These are phyloP conservation scores for Drosophila phalerata DNA, from an alignment of 2,888 invertebrate genomes.

Conservation along the genomic window DNA sequence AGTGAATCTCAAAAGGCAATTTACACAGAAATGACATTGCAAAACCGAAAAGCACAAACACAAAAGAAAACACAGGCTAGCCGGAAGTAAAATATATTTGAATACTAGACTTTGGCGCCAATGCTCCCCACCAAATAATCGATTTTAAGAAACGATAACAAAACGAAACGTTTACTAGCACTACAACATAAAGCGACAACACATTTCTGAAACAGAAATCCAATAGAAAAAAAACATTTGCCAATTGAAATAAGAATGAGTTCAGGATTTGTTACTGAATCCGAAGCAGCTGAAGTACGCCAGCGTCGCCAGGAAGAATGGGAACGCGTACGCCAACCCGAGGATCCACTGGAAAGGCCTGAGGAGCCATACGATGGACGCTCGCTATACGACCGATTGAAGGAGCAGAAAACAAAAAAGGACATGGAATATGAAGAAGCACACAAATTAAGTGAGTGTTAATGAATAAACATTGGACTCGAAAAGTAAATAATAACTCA, in stretches of 20 bases:
- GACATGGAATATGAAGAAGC: slow-evolving; percentile 98
- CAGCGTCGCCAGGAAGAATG: slow-evolving; percentile 96
- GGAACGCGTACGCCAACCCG: slow-evolving; percentile 96
- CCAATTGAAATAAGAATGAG: slow-evolving; percentile 88
- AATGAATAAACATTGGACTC: not conserved
- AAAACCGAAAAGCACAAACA: slow-evolving; percentile 11
- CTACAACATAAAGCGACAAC: slow-evolving; percentile 31
- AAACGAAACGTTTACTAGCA: slow-evolving; percentile 22
- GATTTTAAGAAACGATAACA: slow-evolving; percentile 9
- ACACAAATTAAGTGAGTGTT: slow-evolving; percentile 94
- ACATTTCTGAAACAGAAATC: slow-evolving; percentile 40
- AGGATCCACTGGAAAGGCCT: slow-evolving; percentile 95
- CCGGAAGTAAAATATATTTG: not conserved
- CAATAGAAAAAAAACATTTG: slow-evolving; percentile 5
- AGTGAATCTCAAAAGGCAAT: slow-evolving; percentile 36
- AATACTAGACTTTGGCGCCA: slow-evolving; percentile 6
- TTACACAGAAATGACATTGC: slow-evolving; percentile 27
- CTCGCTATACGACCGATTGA: slow-evolving; percentile 95
- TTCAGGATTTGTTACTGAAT: slow-evolving; percentile 96
- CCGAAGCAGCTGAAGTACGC: slow-evolving; percentile 93
- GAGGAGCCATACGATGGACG: slow-evolving; percentile 93
- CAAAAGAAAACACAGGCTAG: not conserved
- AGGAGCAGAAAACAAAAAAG: slow-evolving; percentile 96
- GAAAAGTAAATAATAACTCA: not conserved
- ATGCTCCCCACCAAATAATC: slow-evolving; percentile 7